Evolutionary conservation across 64 coral and sea anemone species (phyloP).

Genomic region (Astreopora myriophthalma): DNA sequence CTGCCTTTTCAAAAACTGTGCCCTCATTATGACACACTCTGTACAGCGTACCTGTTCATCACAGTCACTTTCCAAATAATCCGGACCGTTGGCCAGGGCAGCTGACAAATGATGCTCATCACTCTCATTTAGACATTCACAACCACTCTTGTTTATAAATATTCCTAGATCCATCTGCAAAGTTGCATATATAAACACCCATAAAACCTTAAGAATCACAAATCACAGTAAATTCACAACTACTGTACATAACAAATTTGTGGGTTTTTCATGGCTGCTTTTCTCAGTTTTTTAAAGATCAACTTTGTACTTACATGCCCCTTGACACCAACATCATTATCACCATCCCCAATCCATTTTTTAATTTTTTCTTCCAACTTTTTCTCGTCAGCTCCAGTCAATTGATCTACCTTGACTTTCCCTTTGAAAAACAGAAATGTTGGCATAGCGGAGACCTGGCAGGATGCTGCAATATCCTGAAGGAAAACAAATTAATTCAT

Average conservation of each 20-base stretch:
- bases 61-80: conserved; percentile 95
- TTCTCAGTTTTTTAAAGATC: too few relatives aligned
- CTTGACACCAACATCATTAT: conserved; percentile 75
- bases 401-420: conserved; percentile 89
- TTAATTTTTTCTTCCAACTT: conserved; percentile 87
- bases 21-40: too few relatives aligned
- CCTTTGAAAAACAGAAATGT: conserved; percentile 91
- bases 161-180: conserved; percentile 79
- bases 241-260: too few relatives aligned
- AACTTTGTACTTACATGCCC: conserved; percentile 99
- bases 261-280: too few relatives aligned
- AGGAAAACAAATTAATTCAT: neutral
- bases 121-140: conserved; percentile 91
- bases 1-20: too few relatives aligned
- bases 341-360: conserved; percentile 91
- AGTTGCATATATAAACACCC: neutral
- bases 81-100: conserved; percentile 87
- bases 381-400: conserved; percentile 81
- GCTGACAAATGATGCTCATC: conserved; percentile 84
- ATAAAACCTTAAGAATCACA: too few relatives aligned
- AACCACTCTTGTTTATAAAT: conserved; percentile 86
- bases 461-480: conserved; percentile 69
- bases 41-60: conserved; percentile 95
- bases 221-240: too few relatives aligned
- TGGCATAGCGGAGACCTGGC: conserved; percentile 82